A percentile compares a stretch with the other conserved stretches of the same genome.
Evolutionary conservation across 2,113 vertebrate genomes (phyloP).

Genomic region (Bubo blakistoni): DNA sequence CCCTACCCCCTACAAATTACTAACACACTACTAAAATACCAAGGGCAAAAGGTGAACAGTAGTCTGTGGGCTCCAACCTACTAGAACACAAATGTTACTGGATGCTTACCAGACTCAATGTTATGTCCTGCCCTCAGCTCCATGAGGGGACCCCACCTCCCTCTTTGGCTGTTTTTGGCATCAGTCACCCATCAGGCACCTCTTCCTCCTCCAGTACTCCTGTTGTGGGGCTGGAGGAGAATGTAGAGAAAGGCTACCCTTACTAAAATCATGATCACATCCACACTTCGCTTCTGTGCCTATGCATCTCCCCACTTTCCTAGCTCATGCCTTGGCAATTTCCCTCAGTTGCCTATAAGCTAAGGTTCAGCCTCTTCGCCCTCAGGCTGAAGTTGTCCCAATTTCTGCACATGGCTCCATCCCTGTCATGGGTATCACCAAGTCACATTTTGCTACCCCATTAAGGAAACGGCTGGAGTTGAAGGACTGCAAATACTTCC

Average conservation of each 20-base stretch:
- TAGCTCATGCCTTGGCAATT: neutral
- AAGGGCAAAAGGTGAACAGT: neutral
- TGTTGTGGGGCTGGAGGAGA: neutral
- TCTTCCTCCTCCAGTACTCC: neutral
- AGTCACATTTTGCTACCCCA: neutral
- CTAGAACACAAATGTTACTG: neutral
- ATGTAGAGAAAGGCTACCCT: rapidly evolving
- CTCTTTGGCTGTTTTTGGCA: neutral
- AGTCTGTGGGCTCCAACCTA: neutral
- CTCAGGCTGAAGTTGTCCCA: neutral
- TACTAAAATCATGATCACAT: neutral
- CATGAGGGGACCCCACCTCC: neutral
- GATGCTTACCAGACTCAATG: neutral
- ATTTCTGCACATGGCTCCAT: neutral
- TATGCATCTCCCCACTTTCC: neutral
- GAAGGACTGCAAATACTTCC: neutral
- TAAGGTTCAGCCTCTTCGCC: neutral
- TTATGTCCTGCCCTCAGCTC: neutral
- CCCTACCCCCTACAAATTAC: neutral
- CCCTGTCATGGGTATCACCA: neutral
- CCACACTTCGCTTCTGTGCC: neutral
- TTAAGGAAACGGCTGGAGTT: neutral
- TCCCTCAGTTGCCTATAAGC: neutral
- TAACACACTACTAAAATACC: neutral
- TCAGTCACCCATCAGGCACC: neutral